These are phyloP conservation scores for Oryzias curvinotus DNA, from an alignment of 2,113 vertebrate species.

Conservation along the genomic window DNA sequence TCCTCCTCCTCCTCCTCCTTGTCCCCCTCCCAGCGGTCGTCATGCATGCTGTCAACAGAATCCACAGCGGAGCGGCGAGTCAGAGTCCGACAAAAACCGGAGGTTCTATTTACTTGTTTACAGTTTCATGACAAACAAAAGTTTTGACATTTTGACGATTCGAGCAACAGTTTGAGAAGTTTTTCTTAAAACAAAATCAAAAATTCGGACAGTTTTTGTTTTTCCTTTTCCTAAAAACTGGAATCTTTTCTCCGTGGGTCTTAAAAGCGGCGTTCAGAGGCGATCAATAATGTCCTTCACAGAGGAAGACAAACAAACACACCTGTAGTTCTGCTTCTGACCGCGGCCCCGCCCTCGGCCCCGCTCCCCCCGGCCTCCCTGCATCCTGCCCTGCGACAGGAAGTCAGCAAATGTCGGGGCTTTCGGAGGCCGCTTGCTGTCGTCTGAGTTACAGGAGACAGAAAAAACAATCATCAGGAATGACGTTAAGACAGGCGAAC, in stretches of 20 bases:
- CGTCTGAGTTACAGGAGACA: conserved; percentile 56
- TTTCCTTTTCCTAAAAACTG: too few relatives aligned
- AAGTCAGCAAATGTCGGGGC: conserved; percentile 84
- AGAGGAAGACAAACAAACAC: neutral
- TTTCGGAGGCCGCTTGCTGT: conserved; percentile 77
- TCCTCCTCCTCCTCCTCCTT: conserved; percentile 55
- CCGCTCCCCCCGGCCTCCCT: conserved; percentile 58
- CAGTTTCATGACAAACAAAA: too few relatives aligned
- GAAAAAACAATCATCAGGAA: neutral
- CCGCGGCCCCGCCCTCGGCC: conserved; percentile 60
- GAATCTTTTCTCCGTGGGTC: too few relatives aligned
- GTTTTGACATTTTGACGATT: too few relatives aligned
- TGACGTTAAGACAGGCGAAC: neutral
- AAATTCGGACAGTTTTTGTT: too few relatives aligned
- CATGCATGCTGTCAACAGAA: conserved; percentile 82
- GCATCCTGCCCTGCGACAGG: conserved; percentile 73
- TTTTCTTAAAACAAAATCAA: too few relatives aligned
- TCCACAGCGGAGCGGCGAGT: neutral
- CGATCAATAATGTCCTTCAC: too few relatives aligned
- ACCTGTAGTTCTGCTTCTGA: conserved; percentile 84
- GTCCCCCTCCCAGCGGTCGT: conserved; percentile 88
- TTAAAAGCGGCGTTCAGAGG: too few relatives aligned
- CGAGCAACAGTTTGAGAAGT: too few relatives aligned
- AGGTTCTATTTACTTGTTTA: neutral
- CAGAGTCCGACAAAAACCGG: neutral